These are phyloP conservation scores for Mellivora capensis DNA, from an alignment of 2,113 vertebrate species.

Conservation along the genomic window DNA sequence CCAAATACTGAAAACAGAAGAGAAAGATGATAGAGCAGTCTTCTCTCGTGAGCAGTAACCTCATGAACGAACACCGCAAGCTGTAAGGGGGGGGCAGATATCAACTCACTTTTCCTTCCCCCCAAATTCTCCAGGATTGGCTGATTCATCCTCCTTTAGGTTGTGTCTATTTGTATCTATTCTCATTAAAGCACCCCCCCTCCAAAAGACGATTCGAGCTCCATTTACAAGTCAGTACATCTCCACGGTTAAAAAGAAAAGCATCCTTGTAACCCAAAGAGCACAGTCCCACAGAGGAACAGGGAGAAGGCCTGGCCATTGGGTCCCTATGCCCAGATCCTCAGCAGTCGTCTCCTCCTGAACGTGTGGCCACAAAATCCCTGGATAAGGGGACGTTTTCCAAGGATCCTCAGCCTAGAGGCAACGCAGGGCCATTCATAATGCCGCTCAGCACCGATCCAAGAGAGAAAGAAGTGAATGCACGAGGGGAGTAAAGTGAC, in stretches of 20 bases:
- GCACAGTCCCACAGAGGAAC: neutral
- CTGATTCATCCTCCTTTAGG: conserved; percentile 58
- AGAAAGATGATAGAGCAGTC: conserved; percentile 36
- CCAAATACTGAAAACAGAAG: conserved; percentile 62
- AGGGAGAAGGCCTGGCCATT: neutral
- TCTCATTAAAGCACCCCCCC: conserved; percentile 35
- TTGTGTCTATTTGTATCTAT: conserved; percentile 54
- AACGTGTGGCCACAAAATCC: neutral
- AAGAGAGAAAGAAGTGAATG: neutral
- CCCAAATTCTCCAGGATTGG: conserved; percentile 45
- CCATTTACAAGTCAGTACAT: conserved; percentile 59
- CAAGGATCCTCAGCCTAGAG: neutral
- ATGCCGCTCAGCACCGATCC: neutral
- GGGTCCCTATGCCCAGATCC: neutral
- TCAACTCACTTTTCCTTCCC: neutral
- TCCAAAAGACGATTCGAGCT: conserved; percentile 51
- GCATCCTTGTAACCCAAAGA: neutral
- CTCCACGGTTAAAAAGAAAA: conserved; percentile 37
- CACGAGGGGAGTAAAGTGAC: neutral
- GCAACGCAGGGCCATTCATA: neutral
- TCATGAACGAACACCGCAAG: neutral
- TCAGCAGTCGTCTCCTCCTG: neutral
- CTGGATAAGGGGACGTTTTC: neutral
- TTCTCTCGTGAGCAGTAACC: conserved; percentile 34
- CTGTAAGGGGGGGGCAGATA: neutral